Conservation (phyloP, 2,797 vertebrate genomes). For the Mormyrops attenuatus region DNA sequence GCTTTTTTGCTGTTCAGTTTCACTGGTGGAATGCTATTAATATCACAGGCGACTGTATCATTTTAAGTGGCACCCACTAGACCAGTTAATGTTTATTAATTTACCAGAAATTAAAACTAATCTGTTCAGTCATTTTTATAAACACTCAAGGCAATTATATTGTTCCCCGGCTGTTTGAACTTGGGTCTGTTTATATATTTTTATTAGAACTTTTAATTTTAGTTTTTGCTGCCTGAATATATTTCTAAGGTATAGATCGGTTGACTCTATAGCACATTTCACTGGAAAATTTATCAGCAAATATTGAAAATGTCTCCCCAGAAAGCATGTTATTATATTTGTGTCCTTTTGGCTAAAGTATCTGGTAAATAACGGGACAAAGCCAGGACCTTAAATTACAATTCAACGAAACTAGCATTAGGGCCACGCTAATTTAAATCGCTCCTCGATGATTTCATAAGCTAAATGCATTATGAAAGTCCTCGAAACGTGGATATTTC, state of each 20-base stretch:
- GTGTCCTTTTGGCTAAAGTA: neutral
- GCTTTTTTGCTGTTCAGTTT: neutral
- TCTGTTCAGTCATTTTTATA: neutral
- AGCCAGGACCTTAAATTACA: neutral
- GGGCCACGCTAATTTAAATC: neutral
- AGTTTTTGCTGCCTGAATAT: neutral
- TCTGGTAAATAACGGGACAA: neutral
- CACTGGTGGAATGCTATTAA: neutral
- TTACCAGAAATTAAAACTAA: neutral
- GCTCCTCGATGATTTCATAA: neutral
- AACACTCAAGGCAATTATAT: neutral
- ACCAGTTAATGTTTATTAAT: neutral
- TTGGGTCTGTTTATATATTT: neutral
- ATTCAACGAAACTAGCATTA: neutral
- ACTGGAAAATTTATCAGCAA: neutral
- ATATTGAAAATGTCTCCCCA: neutral
- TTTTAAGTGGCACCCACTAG: neutral
- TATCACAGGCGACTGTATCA: neutral
- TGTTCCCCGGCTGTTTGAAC: neutral
- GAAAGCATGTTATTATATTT: neutral
- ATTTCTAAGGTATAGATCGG: neutral
- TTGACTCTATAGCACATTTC: neutral
- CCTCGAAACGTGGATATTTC: neutral
- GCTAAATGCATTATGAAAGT: neutral
- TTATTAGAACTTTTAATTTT: neutral